phyloP scores from a whole-genome alignment of 2,888 invertebrate species.

The Cabera pusaria region DNA sequence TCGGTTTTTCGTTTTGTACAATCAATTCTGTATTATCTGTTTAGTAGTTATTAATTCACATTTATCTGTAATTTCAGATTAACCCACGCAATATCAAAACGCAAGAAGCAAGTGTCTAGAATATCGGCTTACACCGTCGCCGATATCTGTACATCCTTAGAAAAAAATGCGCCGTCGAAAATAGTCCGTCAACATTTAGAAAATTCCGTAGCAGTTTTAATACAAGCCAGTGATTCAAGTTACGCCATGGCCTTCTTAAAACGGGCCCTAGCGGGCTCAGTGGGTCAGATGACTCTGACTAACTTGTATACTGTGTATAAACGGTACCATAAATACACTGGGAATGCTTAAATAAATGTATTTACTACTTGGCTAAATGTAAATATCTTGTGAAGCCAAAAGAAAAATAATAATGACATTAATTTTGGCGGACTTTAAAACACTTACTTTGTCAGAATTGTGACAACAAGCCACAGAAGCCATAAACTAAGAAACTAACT shows the following conservation, averaged over 20 bases:
- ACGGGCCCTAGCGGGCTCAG: constrained; percentile 57
- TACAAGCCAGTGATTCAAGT: constrained; percentile 61
- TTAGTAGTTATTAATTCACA: too few species aligned
- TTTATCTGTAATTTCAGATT: constrained; percentile 59
- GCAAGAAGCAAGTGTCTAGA: constrained; percentile 67
- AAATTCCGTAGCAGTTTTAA: constrained; percentile 61
- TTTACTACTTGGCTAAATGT: too few species aligned
- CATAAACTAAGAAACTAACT: too few species aligned
- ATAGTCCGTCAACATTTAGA: constrained; percentile 67
- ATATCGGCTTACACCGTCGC: constrained; percentile 71
- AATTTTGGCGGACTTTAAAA: too few species aligned
- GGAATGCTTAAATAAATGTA: constrained; percentile 52
- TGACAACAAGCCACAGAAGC: too few species aligned
- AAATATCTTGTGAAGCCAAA: too few species aligned
- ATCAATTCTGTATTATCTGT: too few species aligned
- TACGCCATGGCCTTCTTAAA: constrained; percentile 70
- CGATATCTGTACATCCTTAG: constrained; percentile 62
- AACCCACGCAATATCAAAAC: constrained; percentile 70
- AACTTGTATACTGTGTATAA: constrained; percentile 72
- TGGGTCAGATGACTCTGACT: constrained; percentile 67
- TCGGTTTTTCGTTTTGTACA: too few species aligned
- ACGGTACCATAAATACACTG: constrained; percentile 76
- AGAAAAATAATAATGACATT: too few species aligned
- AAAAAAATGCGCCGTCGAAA: constrained; percentile 55
- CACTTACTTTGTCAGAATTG: too few species aligned